These are phyloP conservation scores for Tigriopus californicus DNA, from an alignment of 2,888 invertebrate species.

Conservation along the genomic window DNA sequence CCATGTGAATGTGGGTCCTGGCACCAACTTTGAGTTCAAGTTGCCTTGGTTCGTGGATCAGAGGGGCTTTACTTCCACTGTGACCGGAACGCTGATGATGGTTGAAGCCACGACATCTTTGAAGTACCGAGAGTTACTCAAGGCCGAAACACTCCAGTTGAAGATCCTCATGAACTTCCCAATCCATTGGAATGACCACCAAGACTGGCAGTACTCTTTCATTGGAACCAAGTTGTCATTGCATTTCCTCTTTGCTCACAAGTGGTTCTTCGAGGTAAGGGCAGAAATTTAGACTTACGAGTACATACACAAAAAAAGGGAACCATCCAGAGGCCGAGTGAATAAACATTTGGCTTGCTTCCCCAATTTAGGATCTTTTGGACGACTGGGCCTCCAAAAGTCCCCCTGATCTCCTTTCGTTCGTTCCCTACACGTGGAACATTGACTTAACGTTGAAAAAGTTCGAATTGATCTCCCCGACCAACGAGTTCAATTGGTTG, in stretches of 20 bases:
- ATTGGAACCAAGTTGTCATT: slow-evolving; percentile 87
- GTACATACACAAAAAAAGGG: too few species aligned
- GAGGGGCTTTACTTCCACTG: slow-evolving; percentile 69
- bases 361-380: slow-evolving; percentile 47
- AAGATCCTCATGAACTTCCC: slow-evolving; percentile 75
- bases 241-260: slow-evolving; percentile 80
- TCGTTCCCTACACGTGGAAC: slow-evolving; percentile 92
- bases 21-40: slow-evolving; percentile 88
- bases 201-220: slow-evolving; percentile 66
- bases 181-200: slow-evolving; percentile 83
- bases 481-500: slow-evolving; percentile 97
- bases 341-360: not conserved
- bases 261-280: slow-evolving; percentile 67
- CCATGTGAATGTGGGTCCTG: slow-evolving; percentile 83
- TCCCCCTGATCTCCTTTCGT: slow-evolving; percentile 74
- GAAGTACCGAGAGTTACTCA: slow-evolving; percentile 66
- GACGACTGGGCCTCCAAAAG: slow-evolving; percentile 93
- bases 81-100: slow-evolving; percentile 10
- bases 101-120: slow-evolving; percentile 17
- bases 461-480: slow-evolving; percentile 77
- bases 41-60: slow-evolving; percentile 78
- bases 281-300: too few species aligned
- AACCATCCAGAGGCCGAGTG: too few species aligned
- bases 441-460: slow-evolving; percentile 45
- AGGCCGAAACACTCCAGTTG: slow-evolving; percentile 87